A percentile compares a stretch with the other conserved stretches of the same genome.
Conservation (phyloP, 37 sponge, comb jelly and placozoan genomes). For the Tethya wilhelma region DNA sequence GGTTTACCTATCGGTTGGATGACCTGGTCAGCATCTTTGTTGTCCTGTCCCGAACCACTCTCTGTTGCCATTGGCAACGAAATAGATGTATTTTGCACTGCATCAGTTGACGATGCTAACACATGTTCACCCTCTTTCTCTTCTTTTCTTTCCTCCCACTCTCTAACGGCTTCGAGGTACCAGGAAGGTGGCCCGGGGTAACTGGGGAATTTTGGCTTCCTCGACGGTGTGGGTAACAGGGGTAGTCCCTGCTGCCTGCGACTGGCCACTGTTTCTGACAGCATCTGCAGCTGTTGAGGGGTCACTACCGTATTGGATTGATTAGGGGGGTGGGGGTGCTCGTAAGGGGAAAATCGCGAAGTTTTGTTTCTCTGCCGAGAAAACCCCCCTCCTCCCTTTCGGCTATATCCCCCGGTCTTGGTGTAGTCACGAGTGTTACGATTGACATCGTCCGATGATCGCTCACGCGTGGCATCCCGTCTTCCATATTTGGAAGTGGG, state of each 20-base stretch:
- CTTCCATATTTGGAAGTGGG: neutral
- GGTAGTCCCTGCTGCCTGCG: conserved; percentile 34
- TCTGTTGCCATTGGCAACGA: no score
- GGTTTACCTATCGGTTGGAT: no score
- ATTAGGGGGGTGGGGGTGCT: no score
- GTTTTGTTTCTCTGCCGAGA: neutral
- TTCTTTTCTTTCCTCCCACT: conserved; percentile 39
- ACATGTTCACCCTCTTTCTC: neutral
- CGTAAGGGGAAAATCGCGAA: no score
- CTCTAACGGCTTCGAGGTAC: conserved; percentile 54
- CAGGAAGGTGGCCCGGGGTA: conserved; percentile 69
- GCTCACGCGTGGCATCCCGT: neutral
- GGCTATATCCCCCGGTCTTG: no score
- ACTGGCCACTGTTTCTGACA: conserved; percentile 15
- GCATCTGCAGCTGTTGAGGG: neutral
- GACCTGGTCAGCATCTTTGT: no score
- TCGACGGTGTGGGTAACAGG: no score
- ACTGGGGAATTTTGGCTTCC: conserved; percentile 40
- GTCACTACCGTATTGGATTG: conserved; percentile 1
- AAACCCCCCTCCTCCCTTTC: neutral
- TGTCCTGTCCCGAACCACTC: no score
- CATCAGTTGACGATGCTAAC: neutral
- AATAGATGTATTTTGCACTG: no score
- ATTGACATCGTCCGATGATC: neutral
- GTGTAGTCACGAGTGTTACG: neutral